Evolutionary conservation across 2,888 invertebrate genomes (phyloP).

Genomic region (Ectemnius continuus): DNA sequence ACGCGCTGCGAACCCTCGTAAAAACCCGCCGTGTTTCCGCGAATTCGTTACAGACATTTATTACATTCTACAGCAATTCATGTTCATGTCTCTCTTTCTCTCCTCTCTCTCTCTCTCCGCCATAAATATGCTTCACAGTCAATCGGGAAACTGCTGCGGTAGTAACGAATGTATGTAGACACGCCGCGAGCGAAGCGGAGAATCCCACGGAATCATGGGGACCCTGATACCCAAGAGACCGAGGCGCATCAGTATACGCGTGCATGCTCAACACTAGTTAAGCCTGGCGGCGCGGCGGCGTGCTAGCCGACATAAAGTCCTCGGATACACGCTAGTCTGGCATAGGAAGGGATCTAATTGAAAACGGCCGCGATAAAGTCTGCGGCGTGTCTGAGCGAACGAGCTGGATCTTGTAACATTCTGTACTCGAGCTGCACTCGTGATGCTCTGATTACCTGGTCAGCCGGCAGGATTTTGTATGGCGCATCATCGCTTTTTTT

Average conservation of each 20-base stretch:
- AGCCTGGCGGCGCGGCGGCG: not conserved
- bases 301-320: conserved; percentile 8
- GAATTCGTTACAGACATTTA: conserved; percentile 15
- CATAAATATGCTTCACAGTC: conserved; percentile 28
- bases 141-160: conserved; percentile 13
- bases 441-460: conserved; percentile 30
- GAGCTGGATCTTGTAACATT: not conserved
- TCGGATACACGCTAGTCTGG: not conserved
- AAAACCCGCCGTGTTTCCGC: conserved; percentile 3
- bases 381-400: conserved; percentile 16
- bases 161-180: not conserved
- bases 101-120: too few relatives aligned
- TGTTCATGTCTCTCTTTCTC: not conserved
- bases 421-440: not conserved
- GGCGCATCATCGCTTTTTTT: not conserved
- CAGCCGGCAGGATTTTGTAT: not conserved
- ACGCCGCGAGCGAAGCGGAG: too few relatives aligned
- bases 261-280: conserved; percentile 12
- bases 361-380: conserved; percentile 12
- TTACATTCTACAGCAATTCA: conserved; percentile 12
- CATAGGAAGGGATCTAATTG: conserved; percentile 21
- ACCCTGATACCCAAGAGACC: conserved; percentile 17
- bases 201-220: not conserved
- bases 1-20: not conserved
- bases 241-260: conserved; percentile 19